Evolutionary conservation across 1,140 invertebrate genomes (phyloP).

Genomic region (Drosophila nannoptera): DNA sequence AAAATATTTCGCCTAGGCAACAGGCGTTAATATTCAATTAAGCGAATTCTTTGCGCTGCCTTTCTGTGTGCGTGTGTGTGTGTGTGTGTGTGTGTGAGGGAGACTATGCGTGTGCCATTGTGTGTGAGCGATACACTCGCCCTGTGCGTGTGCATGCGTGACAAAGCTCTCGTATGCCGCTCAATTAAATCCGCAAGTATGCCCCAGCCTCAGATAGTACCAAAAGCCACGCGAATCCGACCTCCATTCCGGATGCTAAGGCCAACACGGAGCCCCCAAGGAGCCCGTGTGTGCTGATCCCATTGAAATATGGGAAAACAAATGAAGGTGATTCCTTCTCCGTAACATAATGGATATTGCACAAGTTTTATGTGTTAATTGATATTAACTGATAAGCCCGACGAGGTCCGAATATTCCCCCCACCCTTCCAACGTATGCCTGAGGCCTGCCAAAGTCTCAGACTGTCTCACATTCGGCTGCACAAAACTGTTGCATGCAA

Average conservation of each 20-base stretch:
- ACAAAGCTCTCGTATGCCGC: constrained; percentile 38
- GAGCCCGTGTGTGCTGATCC: constrained; percentile 37
- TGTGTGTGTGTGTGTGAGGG: constrained; percentile 5
- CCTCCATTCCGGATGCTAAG: constrained; percentile 6
- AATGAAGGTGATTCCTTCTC: neutral
- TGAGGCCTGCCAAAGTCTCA: neutral
- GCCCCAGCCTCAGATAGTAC: constrained; percentile 9
- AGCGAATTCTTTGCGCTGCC: constrained; percentile 23
- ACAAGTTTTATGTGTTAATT: neutral
- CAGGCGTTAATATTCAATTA: constrained; percentile 51
- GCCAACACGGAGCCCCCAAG: neutral
- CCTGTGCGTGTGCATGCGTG: constrained; percentile 27
- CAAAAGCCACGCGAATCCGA: constrained; percentile 22
- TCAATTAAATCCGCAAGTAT: constrained; percentile 41
- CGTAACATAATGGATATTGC: neutral
- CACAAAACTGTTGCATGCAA: no score
- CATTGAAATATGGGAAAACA: constrained; percentile 24
- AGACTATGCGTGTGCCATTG: neutral
- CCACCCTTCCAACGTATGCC: neutral
- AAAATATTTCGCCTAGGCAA: constrained; percentile 40
- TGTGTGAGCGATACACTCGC: constrained; percentile 22
- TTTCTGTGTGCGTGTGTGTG: neutral
- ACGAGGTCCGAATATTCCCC: neutral
- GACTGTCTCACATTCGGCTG: neutral
- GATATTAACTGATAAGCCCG: no score